Evolutionary conservation across 1,140 invertebrate genomes (phyloP), one percentile per base, ranked within the genome.

Genomic region (Babylonia areolata): DNA sequence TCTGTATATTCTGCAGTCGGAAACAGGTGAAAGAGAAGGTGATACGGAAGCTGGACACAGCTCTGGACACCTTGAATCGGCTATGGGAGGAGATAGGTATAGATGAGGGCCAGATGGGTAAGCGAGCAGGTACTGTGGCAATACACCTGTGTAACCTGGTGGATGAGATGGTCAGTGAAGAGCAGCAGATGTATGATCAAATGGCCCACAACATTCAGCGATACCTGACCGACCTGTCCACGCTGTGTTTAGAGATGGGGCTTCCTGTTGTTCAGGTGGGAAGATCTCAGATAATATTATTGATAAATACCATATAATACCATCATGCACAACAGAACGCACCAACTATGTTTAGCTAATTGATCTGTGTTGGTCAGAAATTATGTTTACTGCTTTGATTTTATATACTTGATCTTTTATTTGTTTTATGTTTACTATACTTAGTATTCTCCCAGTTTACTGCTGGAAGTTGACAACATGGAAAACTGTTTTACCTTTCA

Each of bases 1-100:
- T n/a, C n/a, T 51, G 20, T 11, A 51, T 23, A 64, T 23, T 64
- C 15, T 86, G 20, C 84, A 88, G 86, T 58, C 85, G 81, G 42
- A 85, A 88, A 39, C 51, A 86, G 28, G 85, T 89, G 39, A 88
- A 82, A 81, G 78, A 85, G 28, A 87, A 88, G 42, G 79, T 92
- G 64, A 6, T 6, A 28, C 40, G 87, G 31, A 87, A 79, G 75
- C 82, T 92, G 58, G 90, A 91, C 35, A 35, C 78, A 1, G 87
- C 89, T 17, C 86, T 92, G 84, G 73, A 87, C 69, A 89, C 87
- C 64, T 82, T 93, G 46, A 64, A 88, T 35, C 78, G 81, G 37
- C 90, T 92, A 33, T 93, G 92, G 92, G 80, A 86, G 71, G 89
- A 90, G 39, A 93, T 93, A 71, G 92, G 92, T 28, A 91, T 93